These are phyloP conservation scores for Aepyceros melampus DNA, from an alignment of 2,113 vertebrate genomes.

Conservation along the genomic window DNA sequence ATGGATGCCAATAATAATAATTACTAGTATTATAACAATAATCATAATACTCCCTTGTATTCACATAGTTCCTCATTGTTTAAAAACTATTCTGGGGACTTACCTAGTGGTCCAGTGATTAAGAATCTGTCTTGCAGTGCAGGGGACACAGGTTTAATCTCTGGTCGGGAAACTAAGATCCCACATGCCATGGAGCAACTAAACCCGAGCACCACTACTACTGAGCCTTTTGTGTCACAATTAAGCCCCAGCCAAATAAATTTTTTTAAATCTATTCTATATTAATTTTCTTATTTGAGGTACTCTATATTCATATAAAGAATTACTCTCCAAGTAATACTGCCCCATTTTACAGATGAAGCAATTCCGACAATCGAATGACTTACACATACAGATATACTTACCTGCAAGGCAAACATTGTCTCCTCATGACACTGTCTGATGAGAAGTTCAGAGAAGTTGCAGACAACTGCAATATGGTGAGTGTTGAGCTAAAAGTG, in stretches of 20 bases:
- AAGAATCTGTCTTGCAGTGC: neutral
- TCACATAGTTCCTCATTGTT: neutral
- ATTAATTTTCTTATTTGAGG: constrained; percentile 2
- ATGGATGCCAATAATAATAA: neutral
- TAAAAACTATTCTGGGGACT: neutral
- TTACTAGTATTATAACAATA: neutral
- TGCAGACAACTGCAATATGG: neutral
- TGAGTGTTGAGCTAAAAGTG: neutral
- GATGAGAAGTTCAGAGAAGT: neutral
- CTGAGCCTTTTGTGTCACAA: neutral
- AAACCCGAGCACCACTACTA: neutral
- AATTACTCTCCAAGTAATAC: neutral
- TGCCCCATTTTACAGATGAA: neutral
- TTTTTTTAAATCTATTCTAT: neutral
- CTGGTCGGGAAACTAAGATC: neutral
- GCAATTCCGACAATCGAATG: neutral
- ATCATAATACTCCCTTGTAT: neutral
- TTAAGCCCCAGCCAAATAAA: neutral
- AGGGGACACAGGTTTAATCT: neutral
- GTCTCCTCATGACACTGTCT: neutral
- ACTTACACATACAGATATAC: neutral
- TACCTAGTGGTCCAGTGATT: neutral
- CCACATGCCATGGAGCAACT: neutral
- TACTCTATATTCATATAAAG: neutral
- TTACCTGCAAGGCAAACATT: neutral